These are phyloP conservation scores for Ricordea florida DNA, from an alignment of 92 coral and sea anemone species.

Conservation along the genomic window DNA sequence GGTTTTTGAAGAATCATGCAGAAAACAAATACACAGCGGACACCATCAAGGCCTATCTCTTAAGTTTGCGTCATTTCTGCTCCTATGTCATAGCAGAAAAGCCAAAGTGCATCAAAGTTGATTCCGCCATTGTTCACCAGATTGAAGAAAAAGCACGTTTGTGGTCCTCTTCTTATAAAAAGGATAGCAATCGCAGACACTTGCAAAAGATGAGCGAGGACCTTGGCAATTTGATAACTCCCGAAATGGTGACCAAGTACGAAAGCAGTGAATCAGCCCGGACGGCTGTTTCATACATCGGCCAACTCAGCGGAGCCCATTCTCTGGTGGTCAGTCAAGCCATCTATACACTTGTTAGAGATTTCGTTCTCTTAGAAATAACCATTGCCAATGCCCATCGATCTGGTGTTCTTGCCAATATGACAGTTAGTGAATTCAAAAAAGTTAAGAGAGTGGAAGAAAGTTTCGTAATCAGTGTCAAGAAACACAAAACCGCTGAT, in stretches of 20 bases:
- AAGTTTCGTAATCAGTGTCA: background rate
- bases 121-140: conserved; percentile 3
- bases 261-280: conserved; percentile 53
- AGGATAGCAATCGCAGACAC: conserved; percentile 25
- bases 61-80: conserved; percentile 57
- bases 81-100: conserved; percentile 49
- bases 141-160: conserved; percentile 21
- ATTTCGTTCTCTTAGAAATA: conserved; percentile 47
- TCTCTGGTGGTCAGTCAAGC: conserved; percentile 37
- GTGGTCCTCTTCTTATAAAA: conserved; percentile 56
- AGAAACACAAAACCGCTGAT: conserved; percentile 18
- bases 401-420: conserved; percentile 58
- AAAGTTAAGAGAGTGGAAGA: conserved; percentile 8
- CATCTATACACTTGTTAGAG: conserved; percentile 47
- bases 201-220: conserved; percentile 59
- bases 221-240: conserved; percentile 15
- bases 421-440: conserved; percentile 37
- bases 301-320: conserved; percentile 20
- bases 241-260: conserved; percentile 14
- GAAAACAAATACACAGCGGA: conserved; percentile 30
- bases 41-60: conserved; percentile 55
- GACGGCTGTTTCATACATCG: conserved; percentile 29
- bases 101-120: conserved; percentile 35
- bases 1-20: background rate
- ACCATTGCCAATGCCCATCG: conserved; percentile 67